Evolutionary conservation across 2,888 invertebrate species (phyloP).

Genomic region (Escarpia spicata): DNA sequence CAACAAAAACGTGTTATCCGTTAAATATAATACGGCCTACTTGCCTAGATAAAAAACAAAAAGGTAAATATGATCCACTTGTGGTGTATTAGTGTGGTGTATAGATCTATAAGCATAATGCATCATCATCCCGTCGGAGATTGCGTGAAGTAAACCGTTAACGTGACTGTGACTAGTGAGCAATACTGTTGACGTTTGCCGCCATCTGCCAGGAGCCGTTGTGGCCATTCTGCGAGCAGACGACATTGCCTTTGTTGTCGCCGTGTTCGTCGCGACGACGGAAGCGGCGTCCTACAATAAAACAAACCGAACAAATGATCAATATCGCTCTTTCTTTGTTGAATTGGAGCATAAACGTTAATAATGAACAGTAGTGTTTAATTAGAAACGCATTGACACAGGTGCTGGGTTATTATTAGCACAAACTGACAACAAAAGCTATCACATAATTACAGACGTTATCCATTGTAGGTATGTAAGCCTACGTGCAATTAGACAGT

Average conservation of each 20-base stretch:
- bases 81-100: too few relatives aligned
- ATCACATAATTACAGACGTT: not conserved
- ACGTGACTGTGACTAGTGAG: not conserved
- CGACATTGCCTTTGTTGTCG: constrained; percentile 8
- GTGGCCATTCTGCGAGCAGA: not conserved
- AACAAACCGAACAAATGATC: not conserved
- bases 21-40: too few relatives aligned
- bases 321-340: not conserved
- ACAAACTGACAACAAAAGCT: not conserved
- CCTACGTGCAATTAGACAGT: too few relatives aligned
- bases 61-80: too few relatives aligned
- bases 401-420: not conserved
- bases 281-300: not conserved
- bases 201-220: not conserved
- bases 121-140: not conserved
- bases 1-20: too few relatives aligned
- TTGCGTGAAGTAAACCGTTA: not conserved
- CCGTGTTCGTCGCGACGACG: constrained; percentile 3
- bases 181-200: not conserved
- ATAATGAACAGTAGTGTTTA: not conserved
- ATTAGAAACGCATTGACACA: not conserved
- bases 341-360: not conserved
- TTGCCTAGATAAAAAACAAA: too few relatives aligned
- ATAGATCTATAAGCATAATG: too few relatives aligned
- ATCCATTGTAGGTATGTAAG: not conserved